Evolutionary conservation across 2,888 invertebrate species (phyloP), one percentile per base, ranked within the genome.

Genomic region (Idaea straminata): DNA sequence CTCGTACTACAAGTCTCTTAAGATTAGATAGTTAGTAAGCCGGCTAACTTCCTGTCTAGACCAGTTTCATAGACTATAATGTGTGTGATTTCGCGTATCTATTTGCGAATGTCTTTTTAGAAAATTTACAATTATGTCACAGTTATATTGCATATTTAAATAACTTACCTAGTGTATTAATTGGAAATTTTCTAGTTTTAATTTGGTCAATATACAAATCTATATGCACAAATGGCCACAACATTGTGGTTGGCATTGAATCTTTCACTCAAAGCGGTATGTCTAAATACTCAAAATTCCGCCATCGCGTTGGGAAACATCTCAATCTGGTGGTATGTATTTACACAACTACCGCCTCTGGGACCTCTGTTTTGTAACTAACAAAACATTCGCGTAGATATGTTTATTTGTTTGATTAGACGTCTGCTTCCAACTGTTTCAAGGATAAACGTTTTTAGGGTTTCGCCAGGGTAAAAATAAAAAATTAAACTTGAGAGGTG

Each of bases 341-440:
- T 74, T 74, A 61, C 68, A 70, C 72, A 72, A 73, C 69, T 64
- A 62, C 67, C 68, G 66, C 69, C 64, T 62, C 62, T 69, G 61
- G 59, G 62, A 25, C 25, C 59, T 34, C 59, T 25, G 60, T 69
- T 66, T 65, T 63, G 70, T 66, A 70, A 70, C 66, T 38, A 61
- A 62, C 61, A 65, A 59, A 61, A 62, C 67, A 66, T 71, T 69
- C 66, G 61, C 16, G 61, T 58, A 16, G 58, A 34, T 57, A n/a
- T 69, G 61, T 71, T 69, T 69, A 64, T 69, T 67, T 68, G 62
- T 65, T 36, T 61, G 36, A 59, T 64, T 47, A 25, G 16, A 62
- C 64, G 65, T 67, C 61, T 62, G 65, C 69, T 72, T 67, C 66
- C 67, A 66, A 69, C 63, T 57, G 62, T 66, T 69, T 68, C 70